These are phyloP conservation scores for Lasiurus cinereus DNA, from an alignment of 2,113 vertebrate species.

Conservation along the genomic window DNA sequence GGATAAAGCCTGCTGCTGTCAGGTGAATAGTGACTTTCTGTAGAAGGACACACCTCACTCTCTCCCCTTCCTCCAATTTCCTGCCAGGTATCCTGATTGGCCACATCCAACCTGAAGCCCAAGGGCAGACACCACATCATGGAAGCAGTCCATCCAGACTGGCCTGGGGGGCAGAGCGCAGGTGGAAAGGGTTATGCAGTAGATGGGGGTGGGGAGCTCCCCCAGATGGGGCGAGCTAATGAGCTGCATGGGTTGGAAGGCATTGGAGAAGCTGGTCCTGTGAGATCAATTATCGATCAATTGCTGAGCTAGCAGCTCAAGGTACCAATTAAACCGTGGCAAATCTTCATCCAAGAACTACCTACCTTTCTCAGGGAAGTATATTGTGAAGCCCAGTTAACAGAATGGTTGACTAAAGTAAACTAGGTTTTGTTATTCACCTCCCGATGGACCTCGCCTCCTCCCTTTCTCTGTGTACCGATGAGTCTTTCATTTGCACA, in stretches of 20 bases:
- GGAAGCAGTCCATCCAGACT: rapidly evolving
- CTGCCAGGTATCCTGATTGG: neutral
- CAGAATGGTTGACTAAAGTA: neutral
- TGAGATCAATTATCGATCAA: rapidly evolving
- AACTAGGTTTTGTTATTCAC: neutral
- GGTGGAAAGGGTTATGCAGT: neutral
- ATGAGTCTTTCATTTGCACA: neutral
- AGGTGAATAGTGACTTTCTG: neutral
- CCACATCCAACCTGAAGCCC: neutral
- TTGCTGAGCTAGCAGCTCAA: neutral
- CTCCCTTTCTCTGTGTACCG: neutral
- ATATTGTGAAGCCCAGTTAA: neutral
- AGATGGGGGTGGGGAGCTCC: rapidly evolving
- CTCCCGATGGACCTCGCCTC: neutral
- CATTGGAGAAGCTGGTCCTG: neutral
- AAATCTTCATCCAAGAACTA: neutral
- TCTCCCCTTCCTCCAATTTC: neutral
- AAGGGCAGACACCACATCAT: rapidly evolving
- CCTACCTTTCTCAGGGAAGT: neutral
- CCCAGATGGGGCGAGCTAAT: rapidly evolving
- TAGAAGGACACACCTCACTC: neutral
- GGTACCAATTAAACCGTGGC: neutral
- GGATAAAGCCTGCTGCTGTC: neutral
- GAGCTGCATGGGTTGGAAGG: neutral
- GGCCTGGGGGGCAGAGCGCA: neutral